Conservation (phyloP, 2,888 invertebrate species). For the Acronicta aceris region DNA sequence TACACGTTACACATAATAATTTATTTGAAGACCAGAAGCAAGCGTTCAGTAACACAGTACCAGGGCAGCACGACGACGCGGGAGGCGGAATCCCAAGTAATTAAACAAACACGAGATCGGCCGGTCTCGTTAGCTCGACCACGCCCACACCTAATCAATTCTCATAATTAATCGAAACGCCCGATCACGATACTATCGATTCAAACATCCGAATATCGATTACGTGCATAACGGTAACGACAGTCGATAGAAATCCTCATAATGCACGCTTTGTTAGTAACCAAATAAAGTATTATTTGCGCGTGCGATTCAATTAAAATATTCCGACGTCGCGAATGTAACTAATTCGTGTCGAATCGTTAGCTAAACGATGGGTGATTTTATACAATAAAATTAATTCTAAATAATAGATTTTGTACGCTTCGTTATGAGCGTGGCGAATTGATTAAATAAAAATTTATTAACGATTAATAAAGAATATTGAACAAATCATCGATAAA, state of each 20-base stretch:
- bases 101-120: conserved; percentile 83
- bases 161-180: conserved; percentile 79
- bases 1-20: conserved; percentile 19
- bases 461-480: conserved; percentile 50
- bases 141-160: conserved; percentile 82
- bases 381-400: conserved; percentile 65
- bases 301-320: conserved; percentile 56
- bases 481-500: conserved; percentile 44
- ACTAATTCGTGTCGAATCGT: conserved; percentile 66
- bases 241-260: conserved; percentile 54
- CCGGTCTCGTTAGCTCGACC: conserved; percentile 74
- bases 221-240: conserved; percentile 60
- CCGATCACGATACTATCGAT: conserved; percentile 55
- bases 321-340: conserved; percentile 53
- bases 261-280: conserved; percentile 48
- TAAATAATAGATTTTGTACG: conserved; percentile 61
- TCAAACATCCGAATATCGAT: conserved; percentile 69
- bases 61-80: conserved; percentile 54
- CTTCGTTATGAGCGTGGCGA: conserved; percentile 56
- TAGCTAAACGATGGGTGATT: conserved; percentile 69
- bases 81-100: conserved; percentile 74
- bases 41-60: conserved; percentile 46
- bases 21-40: conserved; percentile 71
- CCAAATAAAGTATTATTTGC: conserved; percentile 46
- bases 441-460: conserved; percentile 58